phyloP scores from a whole-genome alignment of 2,113 vertebrate genomes.

The Nothobranchius furzeri region DNA sequence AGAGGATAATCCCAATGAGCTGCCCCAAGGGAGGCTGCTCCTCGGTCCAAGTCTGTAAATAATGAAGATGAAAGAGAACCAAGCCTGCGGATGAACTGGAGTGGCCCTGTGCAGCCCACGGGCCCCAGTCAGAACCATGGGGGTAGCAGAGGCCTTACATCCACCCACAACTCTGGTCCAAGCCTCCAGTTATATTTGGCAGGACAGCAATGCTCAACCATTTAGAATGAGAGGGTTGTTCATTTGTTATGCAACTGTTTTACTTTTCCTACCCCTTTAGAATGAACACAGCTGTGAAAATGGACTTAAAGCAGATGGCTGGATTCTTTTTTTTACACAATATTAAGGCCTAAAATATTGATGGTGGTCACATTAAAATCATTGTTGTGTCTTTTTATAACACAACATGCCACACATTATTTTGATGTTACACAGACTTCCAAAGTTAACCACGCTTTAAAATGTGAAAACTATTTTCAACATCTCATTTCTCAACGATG shows the following conservation, averaged over 20 bases:
- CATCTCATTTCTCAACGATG: not conserved
- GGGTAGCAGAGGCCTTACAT: conserved; percentile 35
- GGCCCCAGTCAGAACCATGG: conserved; percentile 52
- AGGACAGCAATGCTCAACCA: conserved; percentile 42
- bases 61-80: conserved; percentile 68
- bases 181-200: conserved; percentile 51
- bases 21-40: conserved; percentile 54
- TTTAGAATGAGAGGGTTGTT: conserved; percentile 51
- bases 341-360: conserved; percentile 11
- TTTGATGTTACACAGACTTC: no score
- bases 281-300: conserved; percentile 15
- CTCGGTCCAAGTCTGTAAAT: conserved; percentile 66
- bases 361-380: conserved; percentile 13
- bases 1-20: conserved; percentile 55
- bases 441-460: not conserved
- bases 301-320: conserved; percentile 3
- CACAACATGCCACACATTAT: not conserved
- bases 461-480: not conserved
- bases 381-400: not conserved
- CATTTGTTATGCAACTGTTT: conserved; percentile 59
- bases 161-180: conserved; percentile 49
- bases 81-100: conserved; percentile 54
- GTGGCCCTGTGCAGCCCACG: conserved; percentile 60
- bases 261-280: conserved; percentile 29
- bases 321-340: conserved; percentile 5